phyloP scores from a whole-genome alignment of 2,797 vertebrate species.

The Morus bassanus region DNA sequence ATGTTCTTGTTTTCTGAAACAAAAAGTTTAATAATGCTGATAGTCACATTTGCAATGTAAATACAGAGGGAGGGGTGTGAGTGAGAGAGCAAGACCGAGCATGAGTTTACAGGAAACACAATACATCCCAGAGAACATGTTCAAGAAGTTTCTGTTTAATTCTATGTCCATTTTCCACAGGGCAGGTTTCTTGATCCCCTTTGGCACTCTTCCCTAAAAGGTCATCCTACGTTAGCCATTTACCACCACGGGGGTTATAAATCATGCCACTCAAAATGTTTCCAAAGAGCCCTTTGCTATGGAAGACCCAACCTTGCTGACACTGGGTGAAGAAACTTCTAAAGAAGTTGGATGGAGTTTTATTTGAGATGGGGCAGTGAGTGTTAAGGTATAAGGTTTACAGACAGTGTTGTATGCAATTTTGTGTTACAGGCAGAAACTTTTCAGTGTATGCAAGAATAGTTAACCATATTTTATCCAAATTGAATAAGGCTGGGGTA shows the following conservation, averaged over 20 bases:
- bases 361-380: neutral
- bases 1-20: neutral
- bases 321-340: neutral
- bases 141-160: neutral
- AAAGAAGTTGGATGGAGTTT: neutral
- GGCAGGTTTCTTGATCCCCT: neutral
- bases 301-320: neutral
- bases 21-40: neutral
- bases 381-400: neutral
- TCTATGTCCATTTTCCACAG: fast-evolving
- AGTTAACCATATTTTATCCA: neutral
- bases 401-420: neutral
- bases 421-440: neutral
- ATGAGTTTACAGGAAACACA: neutral
- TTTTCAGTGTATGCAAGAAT: neutral
- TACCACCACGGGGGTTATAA: neutral
- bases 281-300: neutral
- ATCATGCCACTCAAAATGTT: fast-evolving
- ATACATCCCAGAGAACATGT: no score
- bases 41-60: neutral
- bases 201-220: neutral
- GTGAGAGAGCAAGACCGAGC: neutral
- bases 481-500: neutral
- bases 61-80: neutral
- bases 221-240: neutral